Evolutionary conservation across 2,797 vertebrate species (phyloP), one percentile per base, ranked within the genome.

Genomic region (Periophthalmus magnuspinnatus): DNA sequence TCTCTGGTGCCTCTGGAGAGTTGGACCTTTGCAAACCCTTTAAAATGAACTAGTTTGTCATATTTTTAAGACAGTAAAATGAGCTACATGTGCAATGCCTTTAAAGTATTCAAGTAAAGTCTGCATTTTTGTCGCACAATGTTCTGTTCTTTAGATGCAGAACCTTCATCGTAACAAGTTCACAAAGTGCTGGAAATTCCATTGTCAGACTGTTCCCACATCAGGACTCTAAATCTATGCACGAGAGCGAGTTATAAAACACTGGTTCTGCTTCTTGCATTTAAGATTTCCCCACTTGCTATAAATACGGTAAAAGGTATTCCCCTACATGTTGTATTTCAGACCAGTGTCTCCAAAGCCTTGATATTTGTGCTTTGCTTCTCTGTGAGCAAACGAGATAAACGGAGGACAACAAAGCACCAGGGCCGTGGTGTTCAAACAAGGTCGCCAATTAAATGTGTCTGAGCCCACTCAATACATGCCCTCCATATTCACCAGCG

Each of bases 391-490:
- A 79, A 74, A 70, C 13, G 9, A 66, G 71, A 80, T 85, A 81
- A 85, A 74, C 69, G 59, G 60, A 78, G 60, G 70, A 65, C 70
- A 69, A 69, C 76, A 67, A 68, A 69, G 50, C 75, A 67, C 28
- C 56, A 33, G 60, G 65, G 79, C 75, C 24, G 69, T 83, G 80
- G 71, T 50, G n/a, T 69, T 55, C 1, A 50, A 86, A 86, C 83
- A 79, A 84, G 71, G 71, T 75, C 48, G 57, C 72, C 83, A 80
- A 78, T 88, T 83, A 84, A 82, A 76, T 76, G 69, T 67, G 68
- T 83, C 84, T 77, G 82, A 83, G 69, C 64, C 67, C 74, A 84
- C 77, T 78, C 77, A 82, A 81, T 76, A 55, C 75, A 72, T 80
- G 73, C 78, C 75, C 63, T 77, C 65, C 69, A 66, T 75, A 77